Evolutionary conservation across 2,113 vertebrate genomes (phyloP), one percentile per base, ranked within the genome.

Genomic region (Poecile atricapillus): DNA sequence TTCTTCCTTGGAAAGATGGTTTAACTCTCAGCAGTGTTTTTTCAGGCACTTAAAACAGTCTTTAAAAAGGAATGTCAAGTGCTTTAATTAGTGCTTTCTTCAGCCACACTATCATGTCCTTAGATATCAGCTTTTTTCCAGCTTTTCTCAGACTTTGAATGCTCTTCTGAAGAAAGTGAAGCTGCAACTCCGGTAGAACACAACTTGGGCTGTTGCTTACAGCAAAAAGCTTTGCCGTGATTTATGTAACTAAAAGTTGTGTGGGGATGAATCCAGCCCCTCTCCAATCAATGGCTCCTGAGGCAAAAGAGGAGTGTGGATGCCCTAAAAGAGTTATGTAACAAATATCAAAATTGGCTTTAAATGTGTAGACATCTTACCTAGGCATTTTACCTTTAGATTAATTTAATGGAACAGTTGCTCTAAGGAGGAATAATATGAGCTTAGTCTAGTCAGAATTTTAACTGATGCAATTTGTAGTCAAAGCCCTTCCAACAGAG

Each of bases 111-210:
- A 58, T 59, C 19, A 37, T 13, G 4, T 46, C 18, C 35, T 70
- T 55, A 53, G 50, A 50, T 52, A 16, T 50, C 28, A 56, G 10
- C 4, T 63, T 53, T 92, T 87, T 83, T 59, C 20, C 8, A 55
- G 19, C 4, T 81, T 87, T 81, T 52, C n/a, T 83, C n/a, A 35
- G 35, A 59, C 9, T 55, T 50, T 17, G 2, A 4, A 50, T 16
- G 15, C 1, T 69, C 79, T 84, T 59, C n/a, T 83, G 55, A 69
- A 90, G 6, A 31, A 76, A 71, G 10, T 31, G 47, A 83, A 88
- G 11, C 20, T 62, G 18, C 25, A 68, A 19, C 30, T 76, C 0
- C 0, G 27, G 9, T 31, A 63, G 33, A 85, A 52, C 8, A 20
- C 9, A 47, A 15, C 8, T 62, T 33, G 10, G 6, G 2, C 13